These are phyloP conservation scores for Ostrea denselamellosa DNA, from an alignment of 1,140 invertebrate species.

Conservation along the genomic window DNA sequence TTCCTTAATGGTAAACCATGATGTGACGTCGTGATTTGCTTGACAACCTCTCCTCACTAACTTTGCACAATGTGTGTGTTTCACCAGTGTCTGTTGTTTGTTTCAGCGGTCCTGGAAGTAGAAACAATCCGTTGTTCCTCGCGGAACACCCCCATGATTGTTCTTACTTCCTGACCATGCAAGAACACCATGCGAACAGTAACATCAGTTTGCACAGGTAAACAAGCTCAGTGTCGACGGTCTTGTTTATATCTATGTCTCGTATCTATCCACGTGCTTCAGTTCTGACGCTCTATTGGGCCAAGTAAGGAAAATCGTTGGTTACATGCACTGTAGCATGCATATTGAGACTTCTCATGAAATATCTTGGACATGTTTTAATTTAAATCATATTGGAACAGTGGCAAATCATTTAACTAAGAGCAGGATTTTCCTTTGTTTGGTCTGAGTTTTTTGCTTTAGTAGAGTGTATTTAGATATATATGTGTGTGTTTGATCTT, in stretches of 20 bases:
- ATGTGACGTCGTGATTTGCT: not conserved
- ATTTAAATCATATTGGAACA: not conserved
- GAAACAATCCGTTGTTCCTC: constrained; percentile 48
- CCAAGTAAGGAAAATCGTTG: not conserved
- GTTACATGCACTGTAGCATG: not conserved
- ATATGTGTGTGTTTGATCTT: not conserved
- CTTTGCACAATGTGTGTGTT: not conserved
- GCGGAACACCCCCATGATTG: constrained; percentile 54
- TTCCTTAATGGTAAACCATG: not conserved
- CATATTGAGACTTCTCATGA: no score
- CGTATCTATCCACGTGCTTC: not conserved
- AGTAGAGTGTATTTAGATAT: not conserved
- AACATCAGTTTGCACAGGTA: constrained; percentile 46
- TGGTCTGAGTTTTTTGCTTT: not conserved
- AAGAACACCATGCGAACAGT: constrained; percentile 43
- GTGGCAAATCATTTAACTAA: not conserved
- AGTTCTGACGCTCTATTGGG: not conserved
- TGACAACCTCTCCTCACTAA: constrained; percentile 7
- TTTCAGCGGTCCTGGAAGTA: constrained; percentile 30
- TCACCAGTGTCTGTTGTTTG: constrained; percentile 1
- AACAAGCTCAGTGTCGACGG: constrained; percentile 30
- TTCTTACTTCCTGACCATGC: constrained; percentile 56
- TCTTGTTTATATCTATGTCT: not conserved
- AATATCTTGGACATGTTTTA: no score
- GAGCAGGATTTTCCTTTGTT: not conserved